Base-by-base conservation (phyloP, 2,113 vertebrate genomes). In the Chamaea fasciata region DNA sequence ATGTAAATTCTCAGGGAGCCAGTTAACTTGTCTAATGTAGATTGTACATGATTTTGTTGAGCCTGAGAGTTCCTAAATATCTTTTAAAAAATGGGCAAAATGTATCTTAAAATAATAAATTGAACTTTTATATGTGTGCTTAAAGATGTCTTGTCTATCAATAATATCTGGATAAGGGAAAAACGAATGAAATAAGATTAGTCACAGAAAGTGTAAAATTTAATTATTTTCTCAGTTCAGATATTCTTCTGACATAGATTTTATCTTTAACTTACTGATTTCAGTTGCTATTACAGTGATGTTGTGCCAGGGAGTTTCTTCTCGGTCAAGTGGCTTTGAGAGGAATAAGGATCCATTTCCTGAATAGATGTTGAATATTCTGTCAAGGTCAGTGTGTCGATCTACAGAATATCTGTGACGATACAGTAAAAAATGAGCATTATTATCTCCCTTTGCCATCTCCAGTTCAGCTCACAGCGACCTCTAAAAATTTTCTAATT, bases 301-400 rank as follows among this genome's bases (percentile, higher is more conserved):
- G 74, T 99, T 99, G 95, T 99, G 99, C 99, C 99, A 99, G 41
- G 99, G 98, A 71, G 97, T 98, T 78, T 98, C 98, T 96, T 99
- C 99, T 69, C 99, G 98, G 91, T 99, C 99, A 94, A 99, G 98
- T 3, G 98, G 68, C 87, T 99, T 99, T 83, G 99, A 95, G 9
- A 99, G 98, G 60, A 99, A 99, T 96, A 99, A 98, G 30, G 99
- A 99, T 33, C 99, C 99, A 50, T 99, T 99, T 91, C 98, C 98
- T 62, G 99, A 98, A 77, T 99, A 97, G 28, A 99, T 98, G 96
- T 98, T 99, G 96, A 99, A 99, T 95, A 99, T 97, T 89, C 98
- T 97, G 89, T 99, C 99, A 47, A 99, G 97, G 92, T 99, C 99
- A 41, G 99, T 99, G 57, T 99, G 99, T 15, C 99, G 98, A 97